Evolutionary conservation across 2,888 invertebrate genomes (phyloP), one percentile per base, ranked within the genome.

Genomic region (Drosophila niveifrons): DNA sequence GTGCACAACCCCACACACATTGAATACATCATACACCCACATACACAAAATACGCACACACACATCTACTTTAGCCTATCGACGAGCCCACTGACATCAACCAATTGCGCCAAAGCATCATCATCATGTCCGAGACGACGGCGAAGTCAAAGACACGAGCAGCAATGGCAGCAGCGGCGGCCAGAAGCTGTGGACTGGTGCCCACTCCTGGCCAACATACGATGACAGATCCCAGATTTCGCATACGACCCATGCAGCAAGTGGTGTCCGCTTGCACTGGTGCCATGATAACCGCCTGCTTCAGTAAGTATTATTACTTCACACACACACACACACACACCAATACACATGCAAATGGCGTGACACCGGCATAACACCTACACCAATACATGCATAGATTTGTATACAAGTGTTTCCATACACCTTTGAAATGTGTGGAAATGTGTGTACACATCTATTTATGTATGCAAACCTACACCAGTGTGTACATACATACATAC

Each of bases 251-350:
- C 4, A 75, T 90, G 66, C 93, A 93, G 75, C 93, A 93, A 73
- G 91, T 92, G n/a, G 88, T 87, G 0, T 91, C 92, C 2, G 91
- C 92, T 15, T 92, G 92, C 92, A 95, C 96, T 69, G 98, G 98
- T 67, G 98, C 98, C 11, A 92, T 98, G 74, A 93, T 98, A 91
- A 98, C 98, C 90, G 98, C 98, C 48, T 90, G 97, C 68, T 95
- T 98, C 87, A 97, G 97, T 98, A 94, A 94, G 94, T 90, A 57
- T 43, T 36, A 61, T 43, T 52, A 18, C 29, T 31, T 43, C 18
- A 41, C 52, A 13, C 4, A 11, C 23, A 23, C 18, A 2, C 53
- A 28, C 1, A 7, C 47, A 28, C n/a, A 28, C n/a, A 28, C 8
- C 31, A 11, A n/a, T 23, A 47, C 18, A 47, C 18, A 29, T 6